These are phyloP conservation scores for Thera britannica DNA, from an alignment of 2,888 invertebrate genomes.

Conservation along the genomic window DNA sequence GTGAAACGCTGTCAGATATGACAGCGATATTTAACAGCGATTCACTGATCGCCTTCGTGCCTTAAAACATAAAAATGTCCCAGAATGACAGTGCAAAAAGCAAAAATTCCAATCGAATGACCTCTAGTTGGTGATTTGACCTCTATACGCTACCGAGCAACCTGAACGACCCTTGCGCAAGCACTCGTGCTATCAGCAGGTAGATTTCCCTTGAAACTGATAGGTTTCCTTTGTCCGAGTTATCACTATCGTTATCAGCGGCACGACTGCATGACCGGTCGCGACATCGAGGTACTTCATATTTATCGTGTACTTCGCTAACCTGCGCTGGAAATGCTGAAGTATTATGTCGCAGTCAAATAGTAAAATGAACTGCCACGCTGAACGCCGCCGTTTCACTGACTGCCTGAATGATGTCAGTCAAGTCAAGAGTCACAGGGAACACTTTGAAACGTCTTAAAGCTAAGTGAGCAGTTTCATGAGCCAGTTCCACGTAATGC, in stretches of 20 bases:
- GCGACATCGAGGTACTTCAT: constrained; percentile 40
- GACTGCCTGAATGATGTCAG: no score
- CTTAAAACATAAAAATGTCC: no score
- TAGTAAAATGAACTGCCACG: no score
- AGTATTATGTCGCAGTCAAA: not conserved
- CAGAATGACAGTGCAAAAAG: no score
- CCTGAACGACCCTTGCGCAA: constrained; percentile 21
- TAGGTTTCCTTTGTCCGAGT: constrained; percentile 69
- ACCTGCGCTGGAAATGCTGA: constrained; percentile 12
- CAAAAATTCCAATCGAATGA: not conserved
- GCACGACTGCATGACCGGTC: constrained; percentile 74
- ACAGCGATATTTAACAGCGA: no score
- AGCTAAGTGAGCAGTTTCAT: no score
- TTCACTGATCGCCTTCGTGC: no score
- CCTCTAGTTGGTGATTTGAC: constrained; percentile 11
- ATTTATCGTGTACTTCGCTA: constrained; percentile 32
- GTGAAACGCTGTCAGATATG: no score
- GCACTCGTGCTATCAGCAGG: constrained; percentile 51
- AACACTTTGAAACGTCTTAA: no score
- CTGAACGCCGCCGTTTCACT: no score
- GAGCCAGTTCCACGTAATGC: no score
- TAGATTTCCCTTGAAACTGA: constrained; percentile 60
- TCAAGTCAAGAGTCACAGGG: no score
- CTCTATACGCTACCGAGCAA: constrained; percentile 13
- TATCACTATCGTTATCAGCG: constrained; percentile 66